Conservation (phyloP, 2,888 invertebrate genomes). For the Boloria selene region DNA sequence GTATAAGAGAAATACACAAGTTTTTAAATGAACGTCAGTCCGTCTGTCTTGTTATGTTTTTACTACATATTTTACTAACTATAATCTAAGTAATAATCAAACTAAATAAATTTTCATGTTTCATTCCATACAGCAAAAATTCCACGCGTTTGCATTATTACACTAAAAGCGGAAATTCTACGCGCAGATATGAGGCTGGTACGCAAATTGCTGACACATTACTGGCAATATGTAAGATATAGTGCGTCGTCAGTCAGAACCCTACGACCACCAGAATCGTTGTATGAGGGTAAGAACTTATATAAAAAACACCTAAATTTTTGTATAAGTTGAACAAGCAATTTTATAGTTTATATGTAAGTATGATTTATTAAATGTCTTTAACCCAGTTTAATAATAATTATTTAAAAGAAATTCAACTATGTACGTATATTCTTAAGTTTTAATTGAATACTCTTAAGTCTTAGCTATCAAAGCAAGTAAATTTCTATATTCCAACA, state of each 20-base stretch:
- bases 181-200: slow-evolving; percentile 44
- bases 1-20: too few species aligned
- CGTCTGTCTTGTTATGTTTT: too few species aligned
- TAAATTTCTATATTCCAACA: too few species aligned
- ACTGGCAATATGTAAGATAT: slow-evolving; percentile 63
- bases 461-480: too few species aligned
- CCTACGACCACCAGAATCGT: background rate
- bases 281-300: background rate
- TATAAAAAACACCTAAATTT: background rate
- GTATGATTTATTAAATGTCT: too few species aligned
- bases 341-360: too few species aligned
- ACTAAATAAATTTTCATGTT: slow-evolving; percentile 3
- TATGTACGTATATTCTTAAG: too few species aligned
- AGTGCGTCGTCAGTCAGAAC: slow-evolving; percentile 50
- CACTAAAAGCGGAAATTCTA: slow-evolving; percentile 43
- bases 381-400: too few species aligned
- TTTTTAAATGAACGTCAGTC: too few species aligned
- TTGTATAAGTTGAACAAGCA: background rate
- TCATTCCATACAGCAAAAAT: background rate
- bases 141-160: slow-evolving; percentile 16
- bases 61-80: background rate
- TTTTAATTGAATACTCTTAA: too few species aligned
- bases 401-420: too few species aligned
- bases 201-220: slow-evolving; percentile 70
- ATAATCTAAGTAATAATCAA: slow-evolving; percentile 11